Evolutionary conservation across 2,113 vertebrate genomes (phyloP).

Genomic region (Mola mola): DNA sequence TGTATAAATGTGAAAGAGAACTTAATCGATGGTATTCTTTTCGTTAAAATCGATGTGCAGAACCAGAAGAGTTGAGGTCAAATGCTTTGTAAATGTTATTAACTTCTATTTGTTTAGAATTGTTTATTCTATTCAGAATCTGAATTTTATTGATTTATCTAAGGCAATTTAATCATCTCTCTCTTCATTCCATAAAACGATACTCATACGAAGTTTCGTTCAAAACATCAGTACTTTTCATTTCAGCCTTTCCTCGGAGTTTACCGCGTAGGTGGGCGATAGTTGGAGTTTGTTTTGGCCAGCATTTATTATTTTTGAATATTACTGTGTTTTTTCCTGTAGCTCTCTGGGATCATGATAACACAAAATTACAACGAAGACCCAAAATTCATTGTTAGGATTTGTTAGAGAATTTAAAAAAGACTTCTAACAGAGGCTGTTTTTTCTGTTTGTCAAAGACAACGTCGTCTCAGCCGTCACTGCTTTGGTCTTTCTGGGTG

Average conservation of each 20-base stretch:
- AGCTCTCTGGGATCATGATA: neutral
- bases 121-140: too few relatives aligned
- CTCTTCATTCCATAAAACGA: too few relatives aligned
- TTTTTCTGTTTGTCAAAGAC: constrained; percentile 12
- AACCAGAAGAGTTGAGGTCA: too few relatives aligned
- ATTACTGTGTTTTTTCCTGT: neutral
- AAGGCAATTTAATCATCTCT: too few relatives aligned
- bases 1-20: too few relatives aligned
- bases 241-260: neutral
- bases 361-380: neutral
- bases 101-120: too few relatives aligned
- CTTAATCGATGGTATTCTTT: too few relatives aligned
- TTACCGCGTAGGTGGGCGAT: neutral
- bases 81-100: too few relatives aligned
- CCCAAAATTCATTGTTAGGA: neutral
- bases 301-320: constrained; percentile 24
- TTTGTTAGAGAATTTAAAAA: neutral
- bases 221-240: neutral
- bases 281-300: neutral
- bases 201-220: too few relatives aligned
- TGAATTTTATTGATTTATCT: too few relatives aligned
- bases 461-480: constrained; percentile 14
- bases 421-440: constrained; percentile 2
- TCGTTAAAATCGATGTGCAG: too few relatives aligned
- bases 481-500: constrained; percentile 30